Base-by-base conservation (phyloP, 2,797 vertebrate species). In the Syndactyla subalaris region DNA sequence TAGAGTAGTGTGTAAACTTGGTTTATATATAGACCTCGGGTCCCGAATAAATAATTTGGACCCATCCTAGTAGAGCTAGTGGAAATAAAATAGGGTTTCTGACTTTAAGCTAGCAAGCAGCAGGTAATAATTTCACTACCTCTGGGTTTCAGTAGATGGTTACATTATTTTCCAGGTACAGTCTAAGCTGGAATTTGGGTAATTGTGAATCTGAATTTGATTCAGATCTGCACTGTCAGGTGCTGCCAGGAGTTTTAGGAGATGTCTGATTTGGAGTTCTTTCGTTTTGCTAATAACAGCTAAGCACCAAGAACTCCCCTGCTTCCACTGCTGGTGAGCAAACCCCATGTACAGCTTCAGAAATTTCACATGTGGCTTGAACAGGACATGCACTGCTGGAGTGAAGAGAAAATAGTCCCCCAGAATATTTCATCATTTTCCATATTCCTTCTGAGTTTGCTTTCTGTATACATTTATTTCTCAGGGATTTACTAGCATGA, bases 1-100 rank as follows among this genome's bases (percentile, higher is more conserved):
- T 43, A 85, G 23, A 62, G 38, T 45, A 93, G 41, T 78, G 66
- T 7, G 15, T 34, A 67, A 71, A 51, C 32, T 62, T 57, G n/a
- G 66, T 63, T 74, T 89, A 34, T 39, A 76, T 9, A 55, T 4
- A 68, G 32, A 65, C 11, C 22, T 75, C 23, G 15, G 34, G 13
- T 43, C 26, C 29, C 61, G 55, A 89, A 88, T 34, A 82, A 68
- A 62, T 39, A 91, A 71, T 73, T 9, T 17, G 5, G 15, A 68
- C 8, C 9, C 30, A 26, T 26, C 29, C 14, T 30, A 30, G 17
- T 17, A 52, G 7, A 76, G 29, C 12, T 27, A 30, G 23, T 15
- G 21, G 51, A 78, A 90, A 75, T 38, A 48, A 88, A 92, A 68
- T 20, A 68, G 75, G 20, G 14, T 77, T 85, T 73, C 80, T 80